These are phyloP conservation scores for Dermochelys coriacea DNA, from an alignment of 2,797 vertebrate species.

Conservation along the genomic window DNA sequence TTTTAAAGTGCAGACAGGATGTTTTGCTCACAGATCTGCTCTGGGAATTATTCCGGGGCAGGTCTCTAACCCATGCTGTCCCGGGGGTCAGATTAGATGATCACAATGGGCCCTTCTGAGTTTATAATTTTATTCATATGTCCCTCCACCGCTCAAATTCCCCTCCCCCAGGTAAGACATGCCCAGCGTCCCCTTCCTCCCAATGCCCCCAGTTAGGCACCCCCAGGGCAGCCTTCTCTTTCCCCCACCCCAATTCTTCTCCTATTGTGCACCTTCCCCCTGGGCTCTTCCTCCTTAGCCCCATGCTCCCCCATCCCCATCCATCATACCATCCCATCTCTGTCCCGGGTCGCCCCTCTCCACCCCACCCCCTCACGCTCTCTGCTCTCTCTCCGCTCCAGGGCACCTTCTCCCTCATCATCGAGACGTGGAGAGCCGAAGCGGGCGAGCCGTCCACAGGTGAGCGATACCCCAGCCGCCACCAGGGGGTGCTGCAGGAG, in stretches of 20 bases:
- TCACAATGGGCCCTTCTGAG: background rate
- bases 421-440: constrained; percentile 88
- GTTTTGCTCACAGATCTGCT: no score
- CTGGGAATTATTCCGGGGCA: background rate
- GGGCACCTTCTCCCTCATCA: constrained; percentile 89
- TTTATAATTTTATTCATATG: background rate
- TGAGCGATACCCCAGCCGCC: constrained; percentile 62
- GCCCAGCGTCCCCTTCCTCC: background rate
- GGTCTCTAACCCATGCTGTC: background rate
- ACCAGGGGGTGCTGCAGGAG: background rate
- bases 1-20: background rate
- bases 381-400: constrained; percentile 54
- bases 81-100: background rate
- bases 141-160: no score
- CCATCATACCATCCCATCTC: background rate
- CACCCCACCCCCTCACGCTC: background rate
- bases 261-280: background rate
- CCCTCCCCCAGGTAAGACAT: background rate
- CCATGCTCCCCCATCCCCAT: no score
- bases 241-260: no score
- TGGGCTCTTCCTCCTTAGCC: no score
- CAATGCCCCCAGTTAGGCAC: background rate
- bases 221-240: background rate
- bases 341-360: background rate
- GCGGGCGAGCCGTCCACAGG: constrained; percentile 83